These are phyloP conservation scores for Penaeus japonicus DNA, from an alignment of 1,140 invertebrate species.

Conservation along the genomic window DNA sequence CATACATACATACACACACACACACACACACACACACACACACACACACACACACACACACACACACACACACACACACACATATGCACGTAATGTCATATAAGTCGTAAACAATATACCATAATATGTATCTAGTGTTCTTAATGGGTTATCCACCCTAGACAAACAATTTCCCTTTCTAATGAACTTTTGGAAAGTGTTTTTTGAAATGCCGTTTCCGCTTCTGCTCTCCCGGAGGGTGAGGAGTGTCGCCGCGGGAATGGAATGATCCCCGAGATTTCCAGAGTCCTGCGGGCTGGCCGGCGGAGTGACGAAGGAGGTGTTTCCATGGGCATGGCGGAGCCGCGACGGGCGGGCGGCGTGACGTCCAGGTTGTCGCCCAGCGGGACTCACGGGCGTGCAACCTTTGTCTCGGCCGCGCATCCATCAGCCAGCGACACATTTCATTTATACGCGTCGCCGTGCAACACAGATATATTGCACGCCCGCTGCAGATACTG, in stretches of 20 bases:
- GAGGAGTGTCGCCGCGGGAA: background rate
- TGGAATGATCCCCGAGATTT: background rate
- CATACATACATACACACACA: no score
- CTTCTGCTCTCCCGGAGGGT: background rate
- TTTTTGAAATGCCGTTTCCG: background rate
- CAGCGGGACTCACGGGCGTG: conserved; percentile 51
- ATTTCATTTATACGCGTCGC: conserved; percentile 55
- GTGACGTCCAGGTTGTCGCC: conserved; percentile 43
- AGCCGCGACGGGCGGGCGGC: background rate
- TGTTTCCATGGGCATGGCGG: background rate
- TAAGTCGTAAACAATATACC: no score
- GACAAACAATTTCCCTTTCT: no score
- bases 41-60: no score
- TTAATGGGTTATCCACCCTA: no score
- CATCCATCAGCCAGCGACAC: conserved; percentile 49
- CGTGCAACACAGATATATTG: conserved; percentile 48
- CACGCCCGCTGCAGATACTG: conserved; percentile 48
- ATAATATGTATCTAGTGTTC: no score
- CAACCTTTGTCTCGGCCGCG: conserved; percentile 42
- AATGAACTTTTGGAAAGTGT: no score
- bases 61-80: no score
- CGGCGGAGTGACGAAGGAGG: background rate
- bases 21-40: no score
- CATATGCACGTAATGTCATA: no score
- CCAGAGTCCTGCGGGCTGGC: background rate